Percentiles rank a stretch among this genome's conserved stretches.
Conservation (phyloP, 2,888 invertebrate genomes). For the Epinotia nisella region DNA sequence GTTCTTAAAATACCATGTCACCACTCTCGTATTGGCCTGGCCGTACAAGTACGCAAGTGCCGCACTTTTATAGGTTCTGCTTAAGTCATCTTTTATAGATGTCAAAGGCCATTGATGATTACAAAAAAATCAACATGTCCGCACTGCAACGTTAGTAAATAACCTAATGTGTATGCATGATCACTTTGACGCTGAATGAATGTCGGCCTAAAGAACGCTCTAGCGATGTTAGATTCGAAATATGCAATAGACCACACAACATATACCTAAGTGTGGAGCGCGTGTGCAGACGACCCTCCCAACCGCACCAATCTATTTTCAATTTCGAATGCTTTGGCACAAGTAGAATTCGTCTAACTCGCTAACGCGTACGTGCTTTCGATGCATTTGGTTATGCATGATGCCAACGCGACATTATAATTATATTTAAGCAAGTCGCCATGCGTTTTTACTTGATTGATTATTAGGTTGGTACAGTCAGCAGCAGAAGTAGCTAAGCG, state of each 20-base stretch:
- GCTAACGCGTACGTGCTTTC: slow-evolving; percentile 38
- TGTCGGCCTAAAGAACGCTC: slow-evolving; percentile 20
- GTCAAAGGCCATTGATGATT: no score
- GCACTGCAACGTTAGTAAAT: no score
- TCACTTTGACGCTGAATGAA: slow-evolving; percentile 30
- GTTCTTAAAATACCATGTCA: no score
- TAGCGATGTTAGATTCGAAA: slow-evolving; percentile 38
- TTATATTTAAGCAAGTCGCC: slow-evolving; percentile 9
- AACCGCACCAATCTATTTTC: slow-evolving; percentile 53
- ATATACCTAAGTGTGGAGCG: slow-evolving; percentile 18
- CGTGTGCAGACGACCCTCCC: slow-evolving; percentile 44
- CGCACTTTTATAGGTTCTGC: no score
- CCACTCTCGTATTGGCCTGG: no score
- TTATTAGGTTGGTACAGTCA: no score
- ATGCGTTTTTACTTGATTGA: background rate
- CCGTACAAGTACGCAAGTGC: no score
- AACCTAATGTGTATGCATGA: background rate
- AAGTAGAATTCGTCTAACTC: slow-evolving; percentile 51
- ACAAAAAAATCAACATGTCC: no score
- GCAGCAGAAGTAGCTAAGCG: no score
- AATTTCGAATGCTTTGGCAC: slow-evolving; percentile 51
- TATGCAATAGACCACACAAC: slow-evolving; percentile 36
- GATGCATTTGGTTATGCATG: slow-evolving; percentile 30
- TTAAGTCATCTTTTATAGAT: no score
- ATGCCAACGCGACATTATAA: slow-evolving; percentile 22